Evolutionary conservation across 2,113 vertebrate species (phyloP).

Genomic region (Centropristis striata): DNA sequence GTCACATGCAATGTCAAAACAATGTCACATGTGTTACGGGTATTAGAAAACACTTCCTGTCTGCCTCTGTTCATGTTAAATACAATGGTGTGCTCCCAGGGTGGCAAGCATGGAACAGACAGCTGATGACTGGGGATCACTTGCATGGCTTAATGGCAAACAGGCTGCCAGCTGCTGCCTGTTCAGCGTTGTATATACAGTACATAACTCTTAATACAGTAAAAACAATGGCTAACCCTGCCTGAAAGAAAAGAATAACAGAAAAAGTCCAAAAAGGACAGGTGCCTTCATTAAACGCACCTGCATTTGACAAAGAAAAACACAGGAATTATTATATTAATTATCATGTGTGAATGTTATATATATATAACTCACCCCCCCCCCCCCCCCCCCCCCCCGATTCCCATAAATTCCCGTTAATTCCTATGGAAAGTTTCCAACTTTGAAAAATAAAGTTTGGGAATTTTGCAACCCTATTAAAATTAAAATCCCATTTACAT

Average conservation of each 20-base stretch:
- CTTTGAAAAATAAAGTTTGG: too few species aligned
- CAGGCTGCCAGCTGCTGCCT: constrained; percentile 20
- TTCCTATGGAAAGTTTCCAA: too few species aligned
- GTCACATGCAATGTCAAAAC: neutral
- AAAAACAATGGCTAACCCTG: neutral
- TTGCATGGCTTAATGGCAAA: constrained; percentile 3
- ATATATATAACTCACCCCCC: too few species aligned
- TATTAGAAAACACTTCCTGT: constrained; percentile 2
- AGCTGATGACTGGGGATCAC: constrained; percentile 23
- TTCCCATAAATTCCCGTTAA: too few species aligned
- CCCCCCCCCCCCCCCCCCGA: too few species aligned
- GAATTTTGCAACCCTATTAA: too few species aligned
- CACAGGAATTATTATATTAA: too few species aligned
- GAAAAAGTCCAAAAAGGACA: neutral
- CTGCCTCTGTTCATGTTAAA: constrained; percentile 3
- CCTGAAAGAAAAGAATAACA: neutral
- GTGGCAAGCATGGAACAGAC: neutral
- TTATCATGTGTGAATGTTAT: too few species aligned
- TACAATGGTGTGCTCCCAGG: neutral
- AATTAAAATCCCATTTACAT: too few species aligned
- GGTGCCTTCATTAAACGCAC: neutral
- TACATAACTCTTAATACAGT: neutral
- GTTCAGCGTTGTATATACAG: constrained; percentile 5
- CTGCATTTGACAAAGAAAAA: neutral
- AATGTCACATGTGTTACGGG: neutral